Percentiles rank a stretch among this genome's conserved stretches.
Evolutionary conservation across 2,113 vertebrate species (phyloP).

Genomic region (Glaucidium brasilianum): DNA sequence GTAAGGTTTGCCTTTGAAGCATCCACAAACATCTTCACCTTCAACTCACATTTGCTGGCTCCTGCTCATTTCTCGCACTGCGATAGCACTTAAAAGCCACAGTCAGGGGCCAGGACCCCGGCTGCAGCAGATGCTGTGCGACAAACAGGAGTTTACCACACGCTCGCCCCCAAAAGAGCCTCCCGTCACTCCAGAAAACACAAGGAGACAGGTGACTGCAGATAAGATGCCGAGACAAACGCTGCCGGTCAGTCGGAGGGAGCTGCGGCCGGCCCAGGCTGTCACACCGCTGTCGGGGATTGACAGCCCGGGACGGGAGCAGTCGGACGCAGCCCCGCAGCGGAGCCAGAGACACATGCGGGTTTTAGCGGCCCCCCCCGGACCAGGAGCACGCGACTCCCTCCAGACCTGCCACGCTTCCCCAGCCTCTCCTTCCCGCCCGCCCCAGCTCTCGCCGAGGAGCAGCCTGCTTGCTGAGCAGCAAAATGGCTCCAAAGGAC

Average conservation of each 20-base stretch:
- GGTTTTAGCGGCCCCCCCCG: background rate
- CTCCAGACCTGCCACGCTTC: rapidly evolving
- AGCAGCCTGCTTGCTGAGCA: background rate
- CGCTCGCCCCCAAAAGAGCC: background rate
- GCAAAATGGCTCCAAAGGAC: background rate
- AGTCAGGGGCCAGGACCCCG: background rate
- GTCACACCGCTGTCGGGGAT: background rate
- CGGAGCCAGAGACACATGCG: background rate
- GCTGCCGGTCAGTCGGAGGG: rapidly evolving
- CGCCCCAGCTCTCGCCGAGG: rapidly evolving
- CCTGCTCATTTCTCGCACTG: rapidly evolving
- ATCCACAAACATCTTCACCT: slow-evolving; percentile 35
- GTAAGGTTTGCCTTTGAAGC: slow-evolving; percentile 16
- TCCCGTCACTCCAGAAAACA: background rate
- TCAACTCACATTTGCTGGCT: background rate
- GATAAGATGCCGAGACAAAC: background rate
- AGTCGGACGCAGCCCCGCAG: rapidly evolving
- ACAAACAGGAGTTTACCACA: background rate
- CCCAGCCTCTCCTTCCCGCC: background rate
- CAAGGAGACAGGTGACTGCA: background rate
- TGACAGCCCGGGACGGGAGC: background rate
- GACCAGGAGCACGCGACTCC: background rate
- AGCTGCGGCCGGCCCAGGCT: background rate
- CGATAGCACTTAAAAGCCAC: background rate
- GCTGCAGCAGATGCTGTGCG: background rate